phyloP scores from a whole-genome alignment of 2,888 invertebrate genomes.

The Polymixis lichenea region DNA sequence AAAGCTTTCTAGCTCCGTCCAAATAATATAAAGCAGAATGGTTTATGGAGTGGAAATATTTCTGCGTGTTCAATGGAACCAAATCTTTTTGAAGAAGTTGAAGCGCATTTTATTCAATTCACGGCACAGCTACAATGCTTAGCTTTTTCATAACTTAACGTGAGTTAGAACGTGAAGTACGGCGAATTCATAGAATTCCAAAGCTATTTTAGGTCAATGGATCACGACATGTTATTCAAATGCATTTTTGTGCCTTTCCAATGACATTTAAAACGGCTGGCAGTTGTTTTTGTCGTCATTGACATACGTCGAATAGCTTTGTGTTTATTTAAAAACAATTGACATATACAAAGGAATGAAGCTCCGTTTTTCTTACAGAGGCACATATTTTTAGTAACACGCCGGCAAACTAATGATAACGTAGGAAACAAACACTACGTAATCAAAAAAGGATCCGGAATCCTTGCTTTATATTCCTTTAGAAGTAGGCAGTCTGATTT shows the following conservation, averaged over 20 bases:
- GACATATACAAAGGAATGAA: conserved; percentile 9
- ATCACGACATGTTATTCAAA: conserved; percentile 46
- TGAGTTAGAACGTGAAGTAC: conserved; percentile 22
- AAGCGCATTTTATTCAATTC: conserved; percentile 41
- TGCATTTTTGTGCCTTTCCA: conserved; percentile 47
- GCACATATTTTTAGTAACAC: conserved; percentile 11
- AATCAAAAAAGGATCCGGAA: conserved; percentile 48
- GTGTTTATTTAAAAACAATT: conserved; percentile 19
- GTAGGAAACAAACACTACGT: conserved; percentile 30
- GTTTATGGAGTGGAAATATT: conserved; percentile 34
- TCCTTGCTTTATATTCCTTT: conserved; percentile 49
- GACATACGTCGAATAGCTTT: not conserved
- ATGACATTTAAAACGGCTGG: conserved; percentile 21
- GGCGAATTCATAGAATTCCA: conserved; percentile 43
- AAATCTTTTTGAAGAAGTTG: conserved; percentile 29
- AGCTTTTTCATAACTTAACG: conserved; percentile 39
- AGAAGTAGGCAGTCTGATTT: conserved; percentile 56
- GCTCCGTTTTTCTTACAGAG: not conserved
- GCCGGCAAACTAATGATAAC: conserved; percentile 33
- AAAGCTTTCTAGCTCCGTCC: conserved; percentile 34
- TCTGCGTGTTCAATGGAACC: conserved; percentile 33
- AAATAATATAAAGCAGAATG: conserved; percentile 23
- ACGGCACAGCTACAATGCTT: conserved; percentile 13
- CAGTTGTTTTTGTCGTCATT: conserved; percentile 8
- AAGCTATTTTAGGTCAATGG: conserved; percentile 49